These are phyloP conservation scores for Aporophyla nigra DNA, from an alignment of 2,888 invertebrate genomes.

Conservation along the genomic window DNA sequence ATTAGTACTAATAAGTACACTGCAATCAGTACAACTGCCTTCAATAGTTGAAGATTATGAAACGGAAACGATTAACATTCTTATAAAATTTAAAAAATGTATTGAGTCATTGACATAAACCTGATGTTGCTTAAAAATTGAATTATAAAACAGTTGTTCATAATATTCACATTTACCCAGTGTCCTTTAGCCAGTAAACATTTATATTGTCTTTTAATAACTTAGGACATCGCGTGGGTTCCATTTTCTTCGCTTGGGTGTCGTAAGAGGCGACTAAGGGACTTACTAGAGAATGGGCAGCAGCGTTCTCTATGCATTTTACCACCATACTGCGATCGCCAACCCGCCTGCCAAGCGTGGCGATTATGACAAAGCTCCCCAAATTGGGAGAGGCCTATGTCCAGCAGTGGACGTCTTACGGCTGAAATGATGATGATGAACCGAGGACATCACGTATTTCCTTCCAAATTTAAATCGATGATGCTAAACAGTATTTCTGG, in stretches of 20 bases:
- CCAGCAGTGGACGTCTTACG: no score
- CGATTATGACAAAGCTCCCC: no score
- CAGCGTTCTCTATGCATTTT: no score
- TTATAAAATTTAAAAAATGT: background rate
- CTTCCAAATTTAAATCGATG: background rate
- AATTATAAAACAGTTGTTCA: background rate
- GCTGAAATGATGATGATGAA: no score
- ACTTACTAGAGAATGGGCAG: no score
- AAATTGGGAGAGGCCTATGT: no score
- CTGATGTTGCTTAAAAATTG: background rate
- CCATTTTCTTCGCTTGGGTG: no score
- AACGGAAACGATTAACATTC: slow-evolving; percentile 15
- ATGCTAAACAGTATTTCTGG: background rate
- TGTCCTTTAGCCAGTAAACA: background rate
- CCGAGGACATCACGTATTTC: no score
- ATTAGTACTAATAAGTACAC: slow-evolving; percentile 19
- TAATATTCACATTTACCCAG: background rate
- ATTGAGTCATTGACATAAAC: slow-evolving; percentile 2
- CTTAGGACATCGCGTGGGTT: background rate
- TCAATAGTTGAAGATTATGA: background rate
- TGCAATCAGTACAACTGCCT: slow-evolving; percentile 19
- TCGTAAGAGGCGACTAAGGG: no score
- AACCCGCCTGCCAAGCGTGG: no score
- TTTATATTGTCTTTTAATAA: background rate
- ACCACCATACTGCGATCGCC: no score